Percentiles rank a stretch among this genome's conserved stretches.
These are phyloP conservation scores for Melikaiella ostensackeni DNA, from an alignment of 2,888 invertebrate species.

Conservation along the genomic window DNA sequence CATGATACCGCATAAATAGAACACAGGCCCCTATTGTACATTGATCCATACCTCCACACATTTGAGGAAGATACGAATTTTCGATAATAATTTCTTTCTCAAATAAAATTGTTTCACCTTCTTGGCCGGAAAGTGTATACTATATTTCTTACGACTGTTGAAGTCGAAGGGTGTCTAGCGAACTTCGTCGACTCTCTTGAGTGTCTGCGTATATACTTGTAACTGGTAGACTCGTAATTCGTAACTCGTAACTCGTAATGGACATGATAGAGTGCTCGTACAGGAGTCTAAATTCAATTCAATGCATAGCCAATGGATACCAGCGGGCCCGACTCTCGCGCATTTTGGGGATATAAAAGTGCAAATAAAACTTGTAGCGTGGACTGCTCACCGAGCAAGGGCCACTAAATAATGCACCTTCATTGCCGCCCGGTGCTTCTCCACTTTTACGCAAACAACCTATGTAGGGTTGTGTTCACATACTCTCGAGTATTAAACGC, in stretches of 20 bases:
- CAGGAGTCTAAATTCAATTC: constrained; percentile 66
- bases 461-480: constrained; percentile 18
- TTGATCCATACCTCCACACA: background rate
- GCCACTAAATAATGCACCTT: constrained; percentile 67
- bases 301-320: constrained; percentile 70
- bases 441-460: constrained; percentile 51
- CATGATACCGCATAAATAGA: too few relatives aligned
- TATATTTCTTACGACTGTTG: background rate
- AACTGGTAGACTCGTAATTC: constrained; percentile 53
- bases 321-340: constrained; percentile 59
- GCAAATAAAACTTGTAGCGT: constrained; percentile 66
- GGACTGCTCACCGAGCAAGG: constrained; percentile 53
- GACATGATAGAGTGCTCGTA: constrained; percentile 48
- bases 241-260: constrained; percentile 57
- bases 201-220: constrained; percentile 42
- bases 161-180: background rate
- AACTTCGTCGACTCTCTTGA: constrained; percentile 12
- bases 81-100: background rate
- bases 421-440: constrained; percentile 58
- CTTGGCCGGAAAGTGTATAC: background rate
- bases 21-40: background rate
- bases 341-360: constrained; percentile 61
- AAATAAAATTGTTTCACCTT: background rate
- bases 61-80: background rate
- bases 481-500: background rate